phyloP scores from a whole-genome alignment of 2,113 vertebrate genomes.

The Aptenodytes patagonicus region DNA sequence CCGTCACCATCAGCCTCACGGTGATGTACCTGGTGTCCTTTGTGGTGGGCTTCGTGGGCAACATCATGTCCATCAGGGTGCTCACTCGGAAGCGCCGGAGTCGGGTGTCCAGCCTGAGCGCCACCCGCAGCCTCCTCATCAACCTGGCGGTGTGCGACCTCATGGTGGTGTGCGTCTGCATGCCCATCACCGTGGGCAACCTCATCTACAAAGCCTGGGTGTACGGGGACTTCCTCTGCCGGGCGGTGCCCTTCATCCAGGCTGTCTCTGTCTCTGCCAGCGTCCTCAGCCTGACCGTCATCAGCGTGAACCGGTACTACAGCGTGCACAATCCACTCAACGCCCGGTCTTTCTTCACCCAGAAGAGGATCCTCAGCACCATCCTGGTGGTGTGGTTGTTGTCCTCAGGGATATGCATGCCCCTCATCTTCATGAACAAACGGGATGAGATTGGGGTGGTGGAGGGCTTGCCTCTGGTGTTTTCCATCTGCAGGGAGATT shows the following conservation, averaged over 20 bases:
- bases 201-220: constrained; percentile 91
- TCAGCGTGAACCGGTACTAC: constrained; percentile 90
- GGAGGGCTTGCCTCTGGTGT: constrained; percentile 72
- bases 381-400: constrained; percentile 84
- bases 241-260: constrained; percentile 88
- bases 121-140: constrained; percentile 85
- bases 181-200: constrained; percentile 89
- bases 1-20: constrained; percentile 83
- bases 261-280: constrained; percentile 88
- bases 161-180: constrained; percentile 90
- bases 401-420: constrained; percentile 86
- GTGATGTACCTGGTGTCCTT: constrained; percentile 87
- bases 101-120: constrained; percentile 77
- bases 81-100: constrained; percentile 78
- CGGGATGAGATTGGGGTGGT: constrained; percentile 81
- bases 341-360: constrained; percentile 88
- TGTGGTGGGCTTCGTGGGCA: constrained; percentile 85
- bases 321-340: constrained; percentile 85
- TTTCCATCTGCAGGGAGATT: constrained; percentile 86
- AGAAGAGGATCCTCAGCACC: constrained; percentile 78
- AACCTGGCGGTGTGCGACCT: constrained; percentile 90
- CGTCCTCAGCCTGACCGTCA: constrained; percentile 87
- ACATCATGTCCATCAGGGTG: constrained; percentile 86
- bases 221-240: constrained; percentile 88
- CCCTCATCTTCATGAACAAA: constrained; percentile 87